Evolutionary conservation across 2,113 vertebrate genomes (phyloP), one percentile per base, ranked within the genome.

Genomic region (Odontesthes bonariensis): DNA sequence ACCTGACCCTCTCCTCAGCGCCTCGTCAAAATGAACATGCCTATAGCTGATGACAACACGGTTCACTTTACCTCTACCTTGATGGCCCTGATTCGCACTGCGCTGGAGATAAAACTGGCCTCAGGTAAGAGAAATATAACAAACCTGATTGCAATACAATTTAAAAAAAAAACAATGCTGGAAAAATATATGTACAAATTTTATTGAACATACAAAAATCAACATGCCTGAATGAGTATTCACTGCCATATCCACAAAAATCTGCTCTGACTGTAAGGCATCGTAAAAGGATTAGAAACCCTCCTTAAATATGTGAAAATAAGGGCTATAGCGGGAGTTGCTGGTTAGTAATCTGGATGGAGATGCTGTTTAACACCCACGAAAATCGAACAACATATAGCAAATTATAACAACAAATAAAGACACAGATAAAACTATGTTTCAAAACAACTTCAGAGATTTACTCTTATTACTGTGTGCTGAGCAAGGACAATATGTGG

Each of bases 51-150:
- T 0, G 97, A 99, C 84, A 92, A 96, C 77, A 96, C 95, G 0
- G 98, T 99, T 35, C 98, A 98, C 86, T 99, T 99, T 94, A 99
- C 97, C 0, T 99, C 97, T 85, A 99, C 98, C 0, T 92, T 99
- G 84, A 99, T 99, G 97, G 98, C 96, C 51, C 93, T 99, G 89
- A 99, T 99, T 75, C 94, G 97, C 79, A 99, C 98, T 0, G 98
- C 98, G 12, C 95, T 99, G 84, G 97, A 98, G 63, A 97, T 99
- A 94, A 99, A 99, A 88, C 95, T 99, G 1, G 96, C 97, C 40
- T 95, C 97, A 94, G 98, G 98, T 99, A 46, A 85, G 89, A 71
- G 38, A 69, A 27, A 27, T 38, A 7, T 1, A 69, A 33, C 8
- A 72, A 70, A 71, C 78, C 16, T 0, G 97, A 98, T 38, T 12